Evolutionary conservation across 2,888 invertebrate species (phyloP).

Genomic region (Sepiola atlantica): DNA sequence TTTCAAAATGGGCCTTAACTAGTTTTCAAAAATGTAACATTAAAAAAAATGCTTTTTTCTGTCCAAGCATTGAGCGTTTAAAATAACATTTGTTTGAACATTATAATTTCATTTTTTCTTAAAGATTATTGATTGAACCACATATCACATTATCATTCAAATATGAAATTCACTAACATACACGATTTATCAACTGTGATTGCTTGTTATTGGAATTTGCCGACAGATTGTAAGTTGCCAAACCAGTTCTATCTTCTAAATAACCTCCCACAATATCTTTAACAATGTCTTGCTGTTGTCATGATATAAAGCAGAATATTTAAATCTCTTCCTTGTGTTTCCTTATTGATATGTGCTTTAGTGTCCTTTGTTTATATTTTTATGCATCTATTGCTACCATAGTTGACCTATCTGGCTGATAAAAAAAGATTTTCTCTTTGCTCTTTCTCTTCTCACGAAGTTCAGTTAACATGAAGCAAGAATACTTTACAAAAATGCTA

Average conservation of each 20-base stretch:
- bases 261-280: not conserved
- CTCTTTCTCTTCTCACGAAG: not conserved
- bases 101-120: not conserved
- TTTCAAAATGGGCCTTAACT: too few relatives aligned
- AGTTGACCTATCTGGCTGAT: not conserved
- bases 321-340: not conserved
- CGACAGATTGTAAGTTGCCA: not conserved
- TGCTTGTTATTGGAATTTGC: not conserved
- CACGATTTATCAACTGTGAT: too few relatives aligned
- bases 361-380: not conserved
- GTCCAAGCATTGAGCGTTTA: too few relatives aligned
- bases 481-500: not conserved
- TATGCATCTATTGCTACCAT: not conserved
- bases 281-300: not conserved
- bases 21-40: too few relatives aligned
- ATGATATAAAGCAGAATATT: not conserved
- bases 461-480: not conserved
- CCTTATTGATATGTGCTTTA: not conserved
- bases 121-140: too few relatives aligned
- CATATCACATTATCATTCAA: too few relatives aligned
- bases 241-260: not conserved
- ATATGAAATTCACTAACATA: too few relatives aligned
- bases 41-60: too few relatives aligned
- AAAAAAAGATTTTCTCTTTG: not conserved
- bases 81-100: too few relatives aligned